Percentiles rank a stretch among this genome's conserved stretches.
phyloP scores from a whole-genome alignment of 2,113 vertebrate genomes.

The Dissostichus mawsoni region DNA sequence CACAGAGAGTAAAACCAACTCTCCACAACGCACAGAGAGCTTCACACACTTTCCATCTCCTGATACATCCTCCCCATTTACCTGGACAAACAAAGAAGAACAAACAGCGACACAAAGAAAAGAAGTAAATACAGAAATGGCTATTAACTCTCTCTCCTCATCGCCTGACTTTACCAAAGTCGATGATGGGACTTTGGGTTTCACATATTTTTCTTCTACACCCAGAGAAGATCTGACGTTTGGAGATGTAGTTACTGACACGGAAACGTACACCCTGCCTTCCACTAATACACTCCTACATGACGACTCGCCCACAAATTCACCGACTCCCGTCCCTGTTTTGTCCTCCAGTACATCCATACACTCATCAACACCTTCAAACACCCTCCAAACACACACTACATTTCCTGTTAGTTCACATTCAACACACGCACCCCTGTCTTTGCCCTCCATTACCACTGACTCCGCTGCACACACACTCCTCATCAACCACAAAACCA shows the following conservation, averaged over 20 bases:
- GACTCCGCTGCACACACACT: neutral
- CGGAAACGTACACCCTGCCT: neutral
- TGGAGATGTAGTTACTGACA: neutral
- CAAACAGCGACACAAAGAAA: conserved; percentile 10
- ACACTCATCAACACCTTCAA: neutral
- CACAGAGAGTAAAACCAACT: conserved; percentile 3
- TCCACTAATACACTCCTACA: neutral
- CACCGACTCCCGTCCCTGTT: neutral
- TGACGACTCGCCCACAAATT: neutral
- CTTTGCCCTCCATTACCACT: conserved; percentile 3
- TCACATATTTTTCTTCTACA: neutral
- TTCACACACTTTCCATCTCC: neutral
- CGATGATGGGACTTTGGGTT: neutral
- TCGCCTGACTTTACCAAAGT: neutral
- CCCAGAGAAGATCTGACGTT: neutral
- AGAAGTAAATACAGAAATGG: neutral
- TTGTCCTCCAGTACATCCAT: neutral
- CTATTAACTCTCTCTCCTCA: neutral
- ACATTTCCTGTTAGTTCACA: neutral
- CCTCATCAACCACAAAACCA: neutral
- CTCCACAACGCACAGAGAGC: conserved; percentile 23
- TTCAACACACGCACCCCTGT: neutral
- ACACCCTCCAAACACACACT: conserved; percentile 10
- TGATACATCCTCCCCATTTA: neutral
- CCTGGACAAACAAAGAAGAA: neutral